Percentiles rank a stretch among this genome's conserved stretches.
Evolutionary conservation across 1,140 invertebrate species (phyloP).

Genomic region (Cecropterus lyciades): DNA sequence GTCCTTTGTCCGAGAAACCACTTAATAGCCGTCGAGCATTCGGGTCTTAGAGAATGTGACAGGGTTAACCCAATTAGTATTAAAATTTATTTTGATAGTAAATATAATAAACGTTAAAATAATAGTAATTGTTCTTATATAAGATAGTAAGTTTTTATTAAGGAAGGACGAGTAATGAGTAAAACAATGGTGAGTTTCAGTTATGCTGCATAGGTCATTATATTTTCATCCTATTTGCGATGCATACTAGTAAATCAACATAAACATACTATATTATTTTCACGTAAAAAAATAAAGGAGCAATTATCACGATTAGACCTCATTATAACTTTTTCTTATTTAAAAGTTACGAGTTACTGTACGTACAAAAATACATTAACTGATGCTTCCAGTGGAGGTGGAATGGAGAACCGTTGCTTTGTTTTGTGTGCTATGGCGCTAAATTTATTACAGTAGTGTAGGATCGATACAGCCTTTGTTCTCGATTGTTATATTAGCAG

Average conservation of each 20-base stretch:
- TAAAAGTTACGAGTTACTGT: background rate
- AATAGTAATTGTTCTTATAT: too few relatives aligned
- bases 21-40: background rate
- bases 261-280: too few relatives aligned
- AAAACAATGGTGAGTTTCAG: too few relatives aligned
- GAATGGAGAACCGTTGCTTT: constrained; percentile 3
- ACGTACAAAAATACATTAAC: background rate
- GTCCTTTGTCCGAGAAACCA: background rate
- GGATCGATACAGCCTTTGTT: constrained; percentile 36
- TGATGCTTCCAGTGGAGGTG: background rate
- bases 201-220: too few relatives aligned
- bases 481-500: constrained; percentile 31
- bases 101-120: too few relatives aligned
- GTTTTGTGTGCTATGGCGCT: constrained; percentile 20
- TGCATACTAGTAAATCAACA: too few relatives aligned
- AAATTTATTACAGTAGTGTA: constrained; percentile 28
- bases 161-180: too few relatives aligned
- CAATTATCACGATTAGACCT: too few relatives aligned
- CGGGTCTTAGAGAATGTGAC: background rate
- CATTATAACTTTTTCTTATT: too few relatives aligned
- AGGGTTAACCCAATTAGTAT: background rate
- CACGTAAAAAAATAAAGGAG: too few relatives aligned
- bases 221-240: too few relatives aligned
- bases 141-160: too few relatives aligned
- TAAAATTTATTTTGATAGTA: background rate